Conservation (phyloP, 2,797 vertebrate genomes). For the Kryptolebias ocellatus region DNA sequence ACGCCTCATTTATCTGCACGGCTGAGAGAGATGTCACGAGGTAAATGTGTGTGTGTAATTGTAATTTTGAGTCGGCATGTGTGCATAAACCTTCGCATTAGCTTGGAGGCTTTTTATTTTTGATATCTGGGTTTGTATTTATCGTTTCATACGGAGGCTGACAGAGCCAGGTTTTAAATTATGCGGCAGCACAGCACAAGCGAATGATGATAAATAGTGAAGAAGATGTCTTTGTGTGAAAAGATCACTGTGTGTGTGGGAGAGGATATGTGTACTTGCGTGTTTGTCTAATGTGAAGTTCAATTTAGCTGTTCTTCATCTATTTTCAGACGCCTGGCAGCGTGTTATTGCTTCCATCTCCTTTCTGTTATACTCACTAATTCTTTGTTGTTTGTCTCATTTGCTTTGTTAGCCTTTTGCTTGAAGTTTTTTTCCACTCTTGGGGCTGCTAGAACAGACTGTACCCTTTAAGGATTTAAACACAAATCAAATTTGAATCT, state of each 20-base stretch:
- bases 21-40: slow-evolving; percentile 47
- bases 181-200: slow-evolving; percentile 39
- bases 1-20: slow-evolving; percentile 49
- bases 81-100: slow-evolving; percentile 19
- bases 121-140: slow-evolving; percentile 53
- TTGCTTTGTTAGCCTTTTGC: slow-evolving; percentile 36
- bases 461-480: slow-evolving; percentile 20
- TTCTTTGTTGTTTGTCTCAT: slow-evolving; percentile 43
- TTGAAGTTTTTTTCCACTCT: slow-evolving; percentile 12
- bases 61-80: slow-evolving; percentile 17
- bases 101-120: slow-evolving; percentile 35
- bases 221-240: slow-evolving; percentile 35
- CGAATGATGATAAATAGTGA: slow-evolving; percentile 60
- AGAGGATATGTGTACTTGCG: slow-evolving; percentile 15
- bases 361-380: slow-evolving; percentile 38
- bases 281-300: slow-evolving; percentile 44
- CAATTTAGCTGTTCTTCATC: slow-evolving; percentile 29
- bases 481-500: slow-evolving; percentile 7
- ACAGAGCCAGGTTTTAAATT: slow-evolving; percentile 45
- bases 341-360: slow-evolving; percentile 30
- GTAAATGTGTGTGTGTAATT: slow-evolving; percentile 29
- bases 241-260: slow-evolving; percentile 33
- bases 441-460: background rate
- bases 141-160: slow-evolving; percentile 50
- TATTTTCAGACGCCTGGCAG: slow-evolving; percentile 36